Evolutionary conservation across 2,888 invertebrate species (phyloP).

Genomic region (Cantharis rufa): DNA sequence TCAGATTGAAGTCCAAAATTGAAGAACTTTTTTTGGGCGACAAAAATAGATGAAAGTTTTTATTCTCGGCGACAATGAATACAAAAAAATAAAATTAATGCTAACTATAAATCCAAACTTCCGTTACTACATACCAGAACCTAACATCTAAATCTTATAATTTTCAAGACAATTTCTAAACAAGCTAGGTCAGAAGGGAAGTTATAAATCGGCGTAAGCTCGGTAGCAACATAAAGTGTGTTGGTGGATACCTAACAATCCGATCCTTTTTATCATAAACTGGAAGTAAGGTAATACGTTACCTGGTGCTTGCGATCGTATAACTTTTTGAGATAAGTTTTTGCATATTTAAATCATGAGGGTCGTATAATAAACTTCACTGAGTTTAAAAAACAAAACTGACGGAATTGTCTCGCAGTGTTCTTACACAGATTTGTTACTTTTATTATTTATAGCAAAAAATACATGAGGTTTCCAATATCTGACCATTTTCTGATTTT

Average conservation of each 20-base stretch:
- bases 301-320: background rate
- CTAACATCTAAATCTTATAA: background rate
- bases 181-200: background rate
- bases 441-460: background rate
- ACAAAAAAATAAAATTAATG: background rate
- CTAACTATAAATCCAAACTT: background rate
- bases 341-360: background rate
- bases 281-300: background rate
- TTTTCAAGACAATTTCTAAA: background rate
- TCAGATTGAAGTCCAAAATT: background rate
- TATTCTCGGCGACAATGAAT: background rate
- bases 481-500: background rate
- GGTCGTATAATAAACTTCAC: background rate
- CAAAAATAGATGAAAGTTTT: background rate
- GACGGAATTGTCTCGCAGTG: background rate
- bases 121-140: background rate
- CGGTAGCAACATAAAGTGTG: background rate
- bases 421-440: background rate
- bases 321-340: background rate
- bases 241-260: background rate
- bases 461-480: background rate
- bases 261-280: background rate
- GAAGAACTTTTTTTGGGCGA: background rate
- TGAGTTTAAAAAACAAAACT: background rate
- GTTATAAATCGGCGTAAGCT: background rate